Percentiles rank a stretch among this genome's conserved stretches.
Conservation (phyloP, 1,140 invertebrate genomes). For the Euglossa dilemma region DNA sequence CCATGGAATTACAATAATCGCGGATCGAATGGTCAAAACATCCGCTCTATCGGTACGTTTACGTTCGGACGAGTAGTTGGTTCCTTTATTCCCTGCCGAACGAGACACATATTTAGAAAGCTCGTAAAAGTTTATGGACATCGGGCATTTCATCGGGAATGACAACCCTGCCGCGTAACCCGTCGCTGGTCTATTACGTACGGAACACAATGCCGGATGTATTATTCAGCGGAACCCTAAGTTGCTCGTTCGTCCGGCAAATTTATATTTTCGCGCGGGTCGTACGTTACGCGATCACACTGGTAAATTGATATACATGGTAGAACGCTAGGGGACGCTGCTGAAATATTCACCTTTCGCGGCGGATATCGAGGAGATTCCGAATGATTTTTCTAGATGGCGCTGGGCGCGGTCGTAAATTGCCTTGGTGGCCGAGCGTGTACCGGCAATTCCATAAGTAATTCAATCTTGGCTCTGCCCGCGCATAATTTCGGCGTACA, state of each 20-base stretch:
- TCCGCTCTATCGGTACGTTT: no score
- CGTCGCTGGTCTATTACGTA: background rate
- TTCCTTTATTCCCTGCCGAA: background rate
- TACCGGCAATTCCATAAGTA: constrained; percentile 73
- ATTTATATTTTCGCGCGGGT: constrained; percentile 24
- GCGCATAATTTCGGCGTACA: constrained; percentile 58
- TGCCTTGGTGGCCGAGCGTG: constrained; percentile 65
- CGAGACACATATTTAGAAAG: background rate
- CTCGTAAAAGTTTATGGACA: constrained; percentile 1
- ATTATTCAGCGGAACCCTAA: constrained; percentile 16
- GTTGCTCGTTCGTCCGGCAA: background rate
- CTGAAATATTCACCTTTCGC: constrained; percentile 59
- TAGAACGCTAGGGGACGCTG: background rate
- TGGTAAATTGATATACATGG: constrained; percentile 45
- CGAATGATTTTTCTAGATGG: constrained; percentile 65
- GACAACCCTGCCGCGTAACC: background rate
- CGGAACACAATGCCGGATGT: constrained; percentile 20
- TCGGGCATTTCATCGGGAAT: background rate
- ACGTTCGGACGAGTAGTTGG: background rate
- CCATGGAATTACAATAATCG: no score
- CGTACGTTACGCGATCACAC: constrained; percentile 23
- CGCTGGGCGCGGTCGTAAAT: constrained; percentile 66
- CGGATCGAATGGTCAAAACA: background rate
- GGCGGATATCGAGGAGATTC: constrained; percentile 61
- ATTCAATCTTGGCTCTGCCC: constrained; percentile 73